These are phyloP conservation scores for Nasonovia ribisnigri DNA, from an alignment of 2,888 invertebrate genomes.

Conservation along the genomic window DNA sequence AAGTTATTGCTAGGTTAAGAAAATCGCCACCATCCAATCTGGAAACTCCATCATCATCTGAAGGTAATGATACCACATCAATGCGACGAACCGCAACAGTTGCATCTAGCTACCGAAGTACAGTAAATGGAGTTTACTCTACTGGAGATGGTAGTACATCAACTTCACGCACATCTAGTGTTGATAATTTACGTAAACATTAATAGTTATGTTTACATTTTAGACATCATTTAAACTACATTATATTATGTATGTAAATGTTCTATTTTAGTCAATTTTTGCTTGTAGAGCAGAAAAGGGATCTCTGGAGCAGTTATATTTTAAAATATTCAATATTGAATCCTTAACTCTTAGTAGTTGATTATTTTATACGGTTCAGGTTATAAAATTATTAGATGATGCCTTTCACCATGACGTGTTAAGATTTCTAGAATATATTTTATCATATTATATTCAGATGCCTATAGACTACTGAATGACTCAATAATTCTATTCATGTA, in stretches of 20 bases:
- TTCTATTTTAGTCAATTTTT: conserved; percentile 61
- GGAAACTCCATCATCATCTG: conserved; percentile 69
- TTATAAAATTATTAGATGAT: conserved; percentile 49
- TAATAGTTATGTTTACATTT: conserved; percentile 44
- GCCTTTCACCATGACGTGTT: conserved; percentile 40
- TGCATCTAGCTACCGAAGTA: conserved; percentile 65
- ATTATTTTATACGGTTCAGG: conserved; percentile 34
- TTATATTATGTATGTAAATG: conserved; percentile 29
- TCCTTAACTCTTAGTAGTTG: conserved; percentile 54
- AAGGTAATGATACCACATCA: conserved; percentile 69
- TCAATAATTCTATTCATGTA: conserved; percentile 11
- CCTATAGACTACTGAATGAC: conserved; percentile 50
- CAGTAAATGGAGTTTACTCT: conserved; percentile 68
- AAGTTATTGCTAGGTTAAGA: conserved; percentile 73
- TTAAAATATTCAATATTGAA: conserved; percentile 47
- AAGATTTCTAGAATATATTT: conserved; percentile 32
- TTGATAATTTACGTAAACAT: conserved; percentile 70
- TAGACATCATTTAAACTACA: conserved; percentile 30
- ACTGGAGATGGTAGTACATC: conserved; percentile 69
- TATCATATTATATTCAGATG: conserved; percentile 42
- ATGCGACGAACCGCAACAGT: conserved; percentile 67
- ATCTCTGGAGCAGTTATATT: conserved; percentile 48
- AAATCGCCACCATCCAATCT: conserved; percentile 69
- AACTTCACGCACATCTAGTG: conserved; percentile 70
- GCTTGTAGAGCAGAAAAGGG: conserved; percentile 55